phyloP scores from a whole-genome alignment of 2,888 invertebrate species.

The Folsomia manolachei region DNA sequence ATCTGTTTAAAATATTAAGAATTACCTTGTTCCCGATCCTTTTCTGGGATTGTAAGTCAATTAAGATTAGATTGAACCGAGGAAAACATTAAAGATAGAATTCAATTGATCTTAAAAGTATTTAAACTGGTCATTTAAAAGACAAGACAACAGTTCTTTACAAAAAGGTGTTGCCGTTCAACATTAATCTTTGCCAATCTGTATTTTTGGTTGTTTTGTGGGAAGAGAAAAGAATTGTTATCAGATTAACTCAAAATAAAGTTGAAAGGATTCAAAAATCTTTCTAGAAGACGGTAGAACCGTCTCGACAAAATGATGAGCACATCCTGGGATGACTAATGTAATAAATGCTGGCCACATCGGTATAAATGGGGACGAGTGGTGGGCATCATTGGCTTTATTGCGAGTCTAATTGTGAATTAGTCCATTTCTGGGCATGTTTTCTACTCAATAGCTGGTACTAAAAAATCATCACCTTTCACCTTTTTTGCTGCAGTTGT shows the following conservation, averaged over 20 bases:
- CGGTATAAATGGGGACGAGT: neutral
- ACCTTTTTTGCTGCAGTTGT: neutral
- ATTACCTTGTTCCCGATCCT: neutral
- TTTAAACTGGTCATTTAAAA: neutral
- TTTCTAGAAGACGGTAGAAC: neutral
- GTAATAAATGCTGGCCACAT: neutral
- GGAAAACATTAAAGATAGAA: neutral
- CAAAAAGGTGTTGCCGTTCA: neutral
- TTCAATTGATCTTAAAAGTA: neutral
- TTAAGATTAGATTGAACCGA: neutral
- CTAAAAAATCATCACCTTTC: neutral
- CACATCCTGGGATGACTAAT: neutral
- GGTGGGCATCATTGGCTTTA: neutral
- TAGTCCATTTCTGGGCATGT: slow-evolving; percentile 9
- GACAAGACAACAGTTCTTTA: neutral
- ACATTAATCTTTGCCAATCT: neutral
- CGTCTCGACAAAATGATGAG: neutral
- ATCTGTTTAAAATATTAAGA: neutral
- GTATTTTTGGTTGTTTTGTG: neutral
- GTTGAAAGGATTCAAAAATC: neutral
- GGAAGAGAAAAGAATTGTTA: too few species aligned
- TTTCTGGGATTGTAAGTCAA: neutral
- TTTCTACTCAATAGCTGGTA: neutral
- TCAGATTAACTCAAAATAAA: too few species aligned
- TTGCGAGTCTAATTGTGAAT: neutral